Conservation (phyloP, 2,113 vertebrate species). For the Micromys minutus region DNA sequence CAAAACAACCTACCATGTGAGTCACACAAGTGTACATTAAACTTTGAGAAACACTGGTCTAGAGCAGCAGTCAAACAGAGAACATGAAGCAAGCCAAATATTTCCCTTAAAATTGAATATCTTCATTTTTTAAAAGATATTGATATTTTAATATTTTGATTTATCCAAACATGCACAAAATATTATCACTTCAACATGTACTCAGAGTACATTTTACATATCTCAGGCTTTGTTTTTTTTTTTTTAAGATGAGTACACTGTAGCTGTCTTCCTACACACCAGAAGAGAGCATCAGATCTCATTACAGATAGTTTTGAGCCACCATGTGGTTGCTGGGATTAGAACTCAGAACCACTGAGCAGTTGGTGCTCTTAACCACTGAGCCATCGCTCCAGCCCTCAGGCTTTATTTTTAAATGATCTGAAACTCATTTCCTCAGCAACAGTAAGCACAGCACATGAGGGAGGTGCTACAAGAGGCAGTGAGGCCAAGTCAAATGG, state of each 20-base stretch:
- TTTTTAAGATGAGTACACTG: no score
- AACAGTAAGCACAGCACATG: background rate
- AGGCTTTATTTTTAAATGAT: constrained; percentile 25
- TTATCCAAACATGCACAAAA: constrained; percentile 17
- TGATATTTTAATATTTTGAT: constrained; percentile 11
- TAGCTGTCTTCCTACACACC: no score
- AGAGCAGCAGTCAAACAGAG: background rate
- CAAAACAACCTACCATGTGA: background rate
- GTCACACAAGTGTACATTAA: background rate
- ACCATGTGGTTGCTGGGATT: no score
- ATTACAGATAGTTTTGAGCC: no score
- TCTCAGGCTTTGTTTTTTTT: background rate
- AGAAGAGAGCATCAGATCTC: no score
- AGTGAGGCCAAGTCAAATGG: background rate
- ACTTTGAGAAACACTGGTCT: constrained; percentile 18
- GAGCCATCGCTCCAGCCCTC: no score
- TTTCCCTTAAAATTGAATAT: background rate
- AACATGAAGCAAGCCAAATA: background rate
- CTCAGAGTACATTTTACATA: background rate
- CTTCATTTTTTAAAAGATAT: background rate
- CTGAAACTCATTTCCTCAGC: constrained; percentile 3
- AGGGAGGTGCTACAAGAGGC: background rate
- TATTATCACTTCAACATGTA: constrained; percentile 15
- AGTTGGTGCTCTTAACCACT: no score
- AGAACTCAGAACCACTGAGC: no score